Percentiles rank a stretch among this genome's conserved stretches.
Conservation (phyloP, 2,113 vertebrate genomes). For the Hypomesus transpacificus region DNA sequence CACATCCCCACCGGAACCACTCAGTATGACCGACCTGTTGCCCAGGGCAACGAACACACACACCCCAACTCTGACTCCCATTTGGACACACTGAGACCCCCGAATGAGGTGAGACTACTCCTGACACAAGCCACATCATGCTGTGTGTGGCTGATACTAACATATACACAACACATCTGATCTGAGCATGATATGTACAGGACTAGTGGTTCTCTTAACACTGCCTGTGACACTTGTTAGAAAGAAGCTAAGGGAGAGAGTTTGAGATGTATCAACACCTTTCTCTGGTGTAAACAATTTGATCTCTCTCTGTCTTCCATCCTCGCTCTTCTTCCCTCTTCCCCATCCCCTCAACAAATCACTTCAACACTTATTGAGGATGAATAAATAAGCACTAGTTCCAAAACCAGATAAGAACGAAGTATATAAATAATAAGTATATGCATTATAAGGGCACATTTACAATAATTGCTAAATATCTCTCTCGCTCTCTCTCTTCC, state of each 20-base stretch:
- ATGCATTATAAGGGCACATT: neutral
- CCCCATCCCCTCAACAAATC: neutral
- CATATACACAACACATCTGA: neutral
- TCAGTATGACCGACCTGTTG: slow-evolving; percentile 85
- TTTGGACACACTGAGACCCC: slow-evolving; percentile 47
- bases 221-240: too few relatives aligned
- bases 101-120: slow-evolving; percentile 49
- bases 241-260: neutral
- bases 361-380: neutral
- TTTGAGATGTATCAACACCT: too few relatives aligned
- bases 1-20: slow-evolving; percentile 91
- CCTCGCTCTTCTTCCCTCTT: neutral
- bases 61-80: slow-evolving; percentile 34
- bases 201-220: neutral
- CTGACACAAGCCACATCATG: slow-evolving; percentile 7
- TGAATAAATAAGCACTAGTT: too few relatives aligned
- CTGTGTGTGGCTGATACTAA: slow-evolving; percentile 2
- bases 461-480: neutral
- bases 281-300: too few relatives aligned
- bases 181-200: slow-evolving; percentile 4
- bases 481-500: slow-evolving; percentile 3
- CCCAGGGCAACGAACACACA: slow-evolving; percentile 63
- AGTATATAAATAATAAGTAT: neutral
- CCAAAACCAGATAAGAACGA: too few relatives aligned
- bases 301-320: neutral